These are phyloP conservation scores for Aeoliscus strigatus DNA, from an alignment of 2,797 vertebrate genomes.

Conservation along the genomic window DNA sequence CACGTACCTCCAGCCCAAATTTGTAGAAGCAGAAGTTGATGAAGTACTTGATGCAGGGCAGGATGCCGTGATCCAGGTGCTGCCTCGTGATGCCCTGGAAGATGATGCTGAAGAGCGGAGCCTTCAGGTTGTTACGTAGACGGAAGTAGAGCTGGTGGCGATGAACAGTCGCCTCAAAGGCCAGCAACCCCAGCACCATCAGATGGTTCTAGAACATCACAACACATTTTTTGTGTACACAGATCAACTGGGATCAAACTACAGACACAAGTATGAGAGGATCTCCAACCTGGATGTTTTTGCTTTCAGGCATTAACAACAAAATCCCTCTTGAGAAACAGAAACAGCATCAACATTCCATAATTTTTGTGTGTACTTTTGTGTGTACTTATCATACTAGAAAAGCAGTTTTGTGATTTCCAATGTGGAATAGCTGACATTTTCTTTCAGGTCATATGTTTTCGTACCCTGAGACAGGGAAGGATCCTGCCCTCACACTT, in stretches of 20 bases:
- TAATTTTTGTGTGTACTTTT: too few species aligned
- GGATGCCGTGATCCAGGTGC: conserved; percentile 63
- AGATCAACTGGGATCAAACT: background rate
- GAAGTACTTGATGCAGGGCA: conserved; percentile 71
- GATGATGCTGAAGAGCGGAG: conserved; percentile 55
- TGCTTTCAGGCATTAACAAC: too few species aligned
- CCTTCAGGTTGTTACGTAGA: conserved; percentile 59
- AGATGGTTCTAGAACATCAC: conserved; percentile 67
- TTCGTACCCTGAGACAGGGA: conserved; percentile 67
- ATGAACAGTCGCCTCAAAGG: conserved; percentile 66
- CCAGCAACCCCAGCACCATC: conserved; percentile 65
- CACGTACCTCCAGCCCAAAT: conserved; percentile 75
- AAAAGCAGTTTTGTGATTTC: background rate
- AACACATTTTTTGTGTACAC: background rate
- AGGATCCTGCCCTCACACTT: conserved; percentile 66
- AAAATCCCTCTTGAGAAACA: too few species aligned
- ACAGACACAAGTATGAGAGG: too few species aligned
- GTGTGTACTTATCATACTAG: too few species aligned
- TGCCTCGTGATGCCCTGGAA: conserved; percentile 64
- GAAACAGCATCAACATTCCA: too few species aligned
- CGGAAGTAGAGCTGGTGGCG: conserved; percentile 67
- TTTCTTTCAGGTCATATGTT: background rate
- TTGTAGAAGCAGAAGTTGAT: conserved; percentile 77
- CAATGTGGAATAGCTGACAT: background rate
- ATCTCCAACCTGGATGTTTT: too few species aligned